phyloP scores from a whole-genome alignment of 30 jellyfish, hydroid and myxozoan species.

The Aurelia aurita region DNA sequence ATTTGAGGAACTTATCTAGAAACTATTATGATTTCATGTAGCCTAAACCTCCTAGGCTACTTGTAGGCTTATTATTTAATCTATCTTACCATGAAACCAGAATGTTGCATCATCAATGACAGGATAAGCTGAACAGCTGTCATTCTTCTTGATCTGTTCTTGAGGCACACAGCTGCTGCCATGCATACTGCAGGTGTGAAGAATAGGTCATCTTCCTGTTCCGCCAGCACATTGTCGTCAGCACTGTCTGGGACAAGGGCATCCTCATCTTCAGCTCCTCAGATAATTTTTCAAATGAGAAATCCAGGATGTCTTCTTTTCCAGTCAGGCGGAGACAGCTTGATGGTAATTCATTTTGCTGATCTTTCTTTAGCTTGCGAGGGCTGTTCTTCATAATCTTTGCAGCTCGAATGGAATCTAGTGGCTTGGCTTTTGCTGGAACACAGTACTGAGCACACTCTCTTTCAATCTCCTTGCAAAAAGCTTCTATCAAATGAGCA shows the following conservation, averaged over 20 bases:
- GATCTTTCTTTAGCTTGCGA: not conserved
- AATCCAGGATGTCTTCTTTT: slow-evolving; percentile 24
- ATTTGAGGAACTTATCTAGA: too few relatives aligned
- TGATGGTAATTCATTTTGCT: not conserved
- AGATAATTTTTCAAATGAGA: slow-evolving; percentile 26
- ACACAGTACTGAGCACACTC: slow-evolving; percentile 21
- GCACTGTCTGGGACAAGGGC: slow-evolving; percentile 12
- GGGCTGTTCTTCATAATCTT: slow-evolving; percentile 23
- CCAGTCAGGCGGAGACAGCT: slow-evolving; percentile 25
- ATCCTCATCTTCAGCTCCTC: slow-evolving; percentile 3
- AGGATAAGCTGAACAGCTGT: too few relatives aligned
- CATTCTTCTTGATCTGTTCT: too few relatives aligned
- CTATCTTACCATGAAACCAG: too few relatives aligned
- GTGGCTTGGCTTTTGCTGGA: slow-evolving; percentile 14
- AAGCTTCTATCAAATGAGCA: slow-evolving; percentile 12
- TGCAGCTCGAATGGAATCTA: slow-evolving; percentile 15
- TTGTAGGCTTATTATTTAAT: too few relatives aligned
- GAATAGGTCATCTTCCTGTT: slow-evolving; percentile 22
- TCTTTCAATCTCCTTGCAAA: slow-evolving; percentile 4
- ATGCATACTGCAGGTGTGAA: not conserved
- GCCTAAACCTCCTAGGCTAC: too few relatives aligned
- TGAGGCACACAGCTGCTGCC: too few relatives aligned
- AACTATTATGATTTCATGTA: too few relatives aligned
- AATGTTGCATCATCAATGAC: too few relatives aligned
- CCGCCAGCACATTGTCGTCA: slow-evolving; percentile 5